Conservation (phyloP, 2,888 invertebrate genomes). For the Perithous albicinctus region DNA sequence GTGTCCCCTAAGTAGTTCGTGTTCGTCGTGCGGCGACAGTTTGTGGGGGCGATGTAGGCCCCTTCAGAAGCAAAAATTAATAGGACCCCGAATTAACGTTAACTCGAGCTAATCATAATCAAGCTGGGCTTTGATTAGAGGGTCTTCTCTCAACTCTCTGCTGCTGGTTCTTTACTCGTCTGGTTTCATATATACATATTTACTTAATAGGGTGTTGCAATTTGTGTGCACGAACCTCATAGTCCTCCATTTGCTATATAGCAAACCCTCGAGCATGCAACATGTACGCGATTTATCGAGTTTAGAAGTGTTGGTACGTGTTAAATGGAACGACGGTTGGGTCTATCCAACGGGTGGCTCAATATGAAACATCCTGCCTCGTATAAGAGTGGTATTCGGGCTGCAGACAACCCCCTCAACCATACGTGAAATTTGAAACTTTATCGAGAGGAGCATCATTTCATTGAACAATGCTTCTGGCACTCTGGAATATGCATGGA, state of each 20-base stretch:
- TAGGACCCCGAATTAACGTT: conserved; percentile 63
- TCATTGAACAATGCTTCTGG: conserved; percentile 1
- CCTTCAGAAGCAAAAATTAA: conserved; percentile 47
- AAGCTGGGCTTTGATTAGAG: conserved; percentile 71
- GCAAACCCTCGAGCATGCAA: conserved; percentile 34
- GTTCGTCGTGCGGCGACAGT: conserved; percentile 21
- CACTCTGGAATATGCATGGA: background rate
- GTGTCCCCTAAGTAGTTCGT: background rate
- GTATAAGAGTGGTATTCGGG: background rate
- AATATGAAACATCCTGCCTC: conserved; percentile 42
- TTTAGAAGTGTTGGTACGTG: conserved; percentile 49
- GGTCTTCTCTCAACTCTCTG: conserved; percentile 7
- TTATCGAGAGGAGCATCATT: background rate
- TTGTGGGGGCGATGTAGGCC: conserved; percentile 4
- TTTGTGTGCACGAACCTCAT: conserved; percentile 4
- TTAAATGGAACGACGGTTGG: conserved; percentile 47
- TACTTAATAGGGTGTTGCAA: background rate
- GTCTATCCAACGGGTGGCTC: conserved; percentile 32
- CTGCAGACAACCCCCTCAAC: background rate
- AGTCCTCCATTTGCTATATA: background rate
- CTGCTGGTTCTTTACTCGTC: conserved; percentile 26
- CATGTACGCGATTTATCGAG: conserved; percentile 48
- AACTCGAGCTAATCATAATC: conserved; percentile 69
- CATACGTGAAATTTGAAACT: conserved; percentile 19
- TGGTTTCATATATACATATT: conserved; percentile 14